A percentile compares a stretch with the other conserved stretches of the same genome.
Conservation (phyloP, 2,888 invertebrate genomes). For the Anagyrus pseudococci region DNA sequence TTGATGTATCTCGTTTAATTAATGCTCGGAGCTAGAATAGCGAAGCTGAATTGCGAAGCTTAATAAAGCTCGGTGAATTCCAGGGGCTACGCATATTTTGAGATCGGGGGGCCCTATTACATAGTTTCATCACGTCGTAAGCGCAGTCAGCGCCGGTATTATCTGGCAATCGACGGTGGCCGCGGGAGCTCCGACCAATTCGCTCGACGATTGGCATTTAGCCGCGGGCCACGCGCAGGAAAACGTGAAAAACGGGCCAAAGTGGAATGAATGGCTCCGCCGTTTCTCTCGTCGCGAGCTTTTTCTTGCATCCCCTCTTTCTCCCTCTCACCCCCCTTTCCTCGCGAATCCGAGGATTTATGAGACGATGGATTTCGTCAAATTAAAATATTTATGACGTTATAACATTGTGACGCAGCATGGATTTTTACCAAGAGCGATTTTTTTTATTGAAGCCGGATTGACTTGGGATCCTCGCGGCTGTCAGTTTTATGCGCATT, state of each 20-base stretch:
- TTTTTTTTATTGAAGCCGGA: neutral
- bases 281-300: neutral
- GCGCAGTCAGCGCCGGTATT: constrained; percentile 13
- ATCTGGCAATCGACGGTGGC: constrained; percentile 19
- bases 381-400: constrained; percentile 11
- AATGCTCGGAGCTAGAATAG: neutral
- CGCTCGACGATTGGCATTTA: constrained; percentile 24
- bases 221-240: constrained; percentile 2
- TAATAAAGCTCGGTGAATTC: neutral
- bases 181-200: constrained; percentile 5
- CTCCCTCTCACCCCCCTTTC: neutral
- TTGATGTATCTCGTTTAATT: neutral
- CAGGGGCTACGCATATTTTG: neutral
- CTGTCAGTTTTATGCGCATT: no score
- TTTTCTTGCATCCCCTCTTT: neutral
- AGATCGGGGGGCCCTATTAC: neutral
- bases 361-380: neutral
- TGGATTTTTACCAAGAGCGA: no score
- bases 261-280: constrained; percentile 5
- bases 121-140: constrained; percentile 38
- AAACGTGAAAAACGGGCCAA: constrained; percentile 25
- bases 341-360: neutral
- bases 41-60: no score
- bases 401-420: neutral
- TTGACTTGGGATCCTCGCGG: neutral